A percentile compares a stretch with the other conserved stretches of the same genome.
These are phyloP conservation scores for Aplidium turbinatum DNA, from an alignment of 23 tunicate species.

Conservation along the genomic window DNA sequence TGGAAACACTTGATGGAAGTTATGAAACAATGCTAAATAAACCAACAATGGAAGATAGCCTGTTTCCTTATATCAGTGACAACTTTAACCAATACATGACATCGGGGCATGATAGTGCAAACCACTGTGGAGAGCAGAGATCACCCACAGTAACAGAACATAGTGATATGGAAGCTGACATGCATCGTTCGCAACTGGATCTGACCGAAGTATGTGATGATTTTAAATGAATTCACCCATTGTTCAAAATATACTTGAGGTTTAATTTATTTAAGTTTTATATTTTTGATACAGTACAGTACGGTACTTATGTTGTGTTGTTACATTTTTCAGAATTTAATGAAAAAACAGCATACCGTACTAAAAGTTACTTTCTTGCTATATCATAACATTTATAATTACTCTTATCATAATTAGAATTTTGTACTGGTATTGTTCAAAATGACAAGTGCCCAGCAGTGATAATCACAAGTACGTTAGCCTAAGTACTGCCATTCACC, in stretches of 20 bases:
- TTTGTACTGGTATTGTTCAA: no score
- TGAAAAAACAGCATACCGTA: not conserved
- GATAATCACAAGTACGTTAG: no score
- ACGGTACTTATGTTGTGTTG: not conserved
- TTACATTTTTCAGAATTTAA: not conserved
- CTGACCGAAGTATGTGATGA: constrained; percentile 42
- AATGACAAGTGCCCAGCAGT: no score
- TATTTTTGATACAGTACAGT: not conserved
- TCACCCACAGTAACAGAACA: not conserved
- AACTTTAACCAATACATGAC: constrained; percentile 11
- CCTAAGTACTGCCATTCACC: no score
- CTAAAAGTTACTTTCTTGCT: no score
- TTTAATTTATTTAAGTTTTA: not conserved
- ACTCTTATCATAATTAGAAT: no score
- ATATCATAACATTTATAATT: no score
- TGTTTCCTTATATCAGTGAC: constrained; percentile 40
- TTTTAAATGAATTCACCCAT: not conserved
- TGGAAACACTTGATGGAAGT: no score
- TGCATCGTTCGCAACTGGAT: constrained; percentile 65
- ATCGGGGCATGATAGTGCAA: not conserved
- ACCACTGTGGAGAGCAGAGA: not conserved
- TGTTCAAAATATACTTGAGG: not conserved
- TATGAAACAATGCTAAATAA: no score
- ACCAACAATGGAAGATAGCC: constrained; percentile 62
- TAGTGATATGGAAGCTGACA: constrained; percentile 66